Percentiles rank a stretch among this genome's conserved stretches.
Conservation (phyloP, 2,113 vertebrate genomes). For the Penelope pileata region DNA sequence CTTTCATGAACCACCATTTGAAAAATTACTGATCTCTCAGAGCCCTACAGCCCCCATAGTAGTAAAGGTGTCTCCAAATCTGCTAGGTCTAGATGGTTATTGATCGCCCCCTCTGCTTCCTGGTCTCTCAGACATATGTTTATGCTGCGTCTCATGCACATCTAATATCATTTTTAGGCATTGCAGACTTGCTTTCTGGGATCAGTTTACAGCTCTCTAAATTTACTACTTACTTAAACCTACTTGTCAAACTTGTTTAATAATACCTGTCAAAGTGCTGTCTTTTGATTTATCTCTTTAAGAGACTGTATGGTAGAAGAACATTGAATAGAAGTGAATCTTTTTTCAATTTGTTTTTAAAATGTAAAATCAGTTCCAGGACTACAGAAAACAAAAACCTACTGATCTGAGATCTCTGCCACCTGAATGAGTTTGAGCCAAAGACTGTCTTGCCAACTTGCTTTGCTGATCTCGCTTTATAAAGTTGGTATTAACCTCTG, state of each 20-base stretch:
- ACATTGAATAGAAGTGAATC: background rate
- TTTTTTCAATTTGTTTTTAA: background rate
- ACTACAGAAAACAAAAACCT: background rate
- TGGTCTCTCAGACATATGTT: background rate
- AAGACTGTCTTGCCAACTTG: background rate
- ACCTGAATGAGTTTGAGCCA: background rate
- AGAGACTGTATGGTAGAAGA: background rate
- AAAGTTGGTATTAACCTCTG: background rate
- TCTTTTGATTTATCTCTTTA: background rate
- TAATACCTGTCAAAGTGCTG: background rate
- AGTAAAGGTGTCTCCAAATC: background rate
- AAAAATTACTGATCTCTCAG: background rate
- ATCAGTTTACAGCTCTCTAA: background rate
- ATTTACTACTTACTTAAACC: background rate
- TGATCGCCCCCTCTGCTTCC: background rate
- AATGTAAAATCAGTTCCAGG: background rate
- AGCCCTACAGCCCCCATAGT: background rate
- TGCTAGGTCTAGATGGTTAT: background rate
- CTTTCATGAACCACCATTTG: background rate
- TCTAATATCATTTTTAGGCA: background rate
- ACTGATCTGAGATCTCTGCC: background rate
- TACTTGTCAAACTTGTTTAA: background rate
- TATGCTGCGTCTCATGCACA: background rate
- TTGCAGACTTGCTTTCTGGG: background rate
- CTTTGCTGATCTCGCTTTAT: background rate